These are phyloP conservation scores for Tadarida brasiliensis DNA, from an alignment of 2,797 vertebrate species.

Conservation along the genomic window DNA sequence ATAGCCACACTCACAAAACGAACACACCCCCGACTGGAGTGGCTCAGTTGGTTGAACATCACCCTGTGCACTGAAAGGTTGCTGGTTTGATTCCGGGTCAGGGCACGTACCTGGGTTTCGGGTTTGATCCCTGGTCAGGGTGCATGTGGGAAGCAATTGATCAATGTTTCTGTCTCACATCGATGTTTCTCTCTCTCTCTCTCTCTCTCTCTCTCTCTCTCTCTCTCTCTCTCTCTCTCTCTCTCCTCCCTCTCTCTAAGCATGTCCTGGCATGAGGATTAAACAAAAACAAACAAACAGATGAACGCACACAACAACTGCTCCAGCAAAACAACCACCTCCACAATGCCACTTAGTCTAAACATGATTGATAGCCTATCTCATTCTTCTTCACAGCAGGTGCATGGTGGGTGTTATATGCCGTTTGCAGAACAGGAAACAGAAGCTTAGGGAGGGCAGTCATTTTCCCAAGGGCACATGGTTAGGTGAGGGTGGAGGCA, in stretches of 20 bases:
- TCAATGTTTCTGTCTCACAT: no score
- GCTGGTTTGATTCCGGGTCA: no score
- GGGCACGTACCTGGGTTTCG: no score
- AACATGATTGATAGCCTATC: neutral
- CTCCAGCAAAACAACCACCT: neutral
- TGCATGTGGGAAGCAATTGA: no score
- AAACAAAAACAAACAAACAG: neutral
- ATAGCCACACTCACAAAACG: neutral
- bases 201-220: no score
- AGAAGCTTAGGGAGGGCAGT: neutral
- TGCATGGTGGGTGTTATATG: accelerated
- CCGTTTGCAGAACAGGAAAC: neutral
- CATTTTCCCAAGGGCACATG: neutral
- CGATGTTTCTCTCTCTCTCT: no score
- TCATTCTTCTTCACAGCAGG: neutral
- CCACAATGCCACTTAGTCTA: neutral
- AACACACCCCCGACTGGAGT: neutral
- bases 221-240: no score
- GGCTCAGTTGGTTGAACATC: no score
- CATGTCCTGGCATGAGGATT: no score
- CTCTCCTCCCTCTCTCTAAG: no score
- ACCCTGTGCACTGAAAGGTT: no score
- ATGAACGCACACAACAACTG: neutral
- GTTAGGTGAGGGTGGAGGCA: neutral
- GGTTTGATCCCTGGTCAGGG: no score